phyloP scores from a whole-genome alignment of 2,113 vertebrate genomes.

The Ciconia maguari region DNA sequence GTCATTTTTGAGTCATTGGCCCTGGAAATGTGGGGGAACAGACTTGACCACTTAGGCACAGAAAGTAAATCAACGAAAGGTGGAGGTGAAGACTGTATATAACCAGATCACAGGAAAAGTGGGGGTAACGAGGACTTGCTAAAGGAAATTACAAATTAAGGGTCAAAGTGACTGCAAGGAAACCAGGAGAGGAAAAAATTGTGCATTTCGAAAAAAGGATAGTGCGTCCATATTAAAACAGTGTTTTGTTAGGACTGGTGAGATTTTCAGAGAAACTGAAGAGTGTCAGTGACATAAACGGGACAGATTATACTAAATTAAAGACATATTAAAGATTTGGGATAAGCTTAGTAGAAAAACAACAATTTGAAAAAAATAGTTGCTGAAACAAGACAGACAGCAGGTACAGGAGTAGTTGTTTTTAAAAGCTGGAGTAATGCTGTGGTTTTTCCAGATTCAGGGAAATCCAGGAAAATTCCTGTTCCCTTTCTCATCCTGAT shows the following conservation, averaged over 20 bases:
- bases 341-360: background rate
- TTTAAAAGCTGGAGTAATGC: background rate
- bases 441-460: background rate
- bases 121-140: background rate
- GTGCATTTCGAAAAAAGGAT: background rate
- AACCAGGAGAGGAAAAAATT: background rate
- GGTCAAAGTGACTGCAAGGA: background rate
- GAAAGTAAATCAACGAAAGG: background rate
- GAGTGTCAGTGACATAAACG: background rate
- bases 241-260: background rate
- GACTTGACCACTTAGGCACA: background rate
- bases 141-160: background rate
- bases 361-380: background rate
- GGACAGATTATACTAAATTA: background rate
- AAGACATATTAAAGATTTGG: background rate
- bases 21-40: background rate
- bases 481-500: background rate
- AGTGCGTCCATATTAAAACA: rapidly evolving
- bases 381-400: background rate
- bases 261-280: background rate
- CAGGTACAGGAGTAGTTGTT: background rate
- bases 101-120: background rate
- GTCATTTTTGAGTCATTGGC: background rate
- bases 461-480: background rate
- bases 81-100: background rate